Percentiles rank a stretch among this genome's conserved stretches.
phyloP scores from a whole-genome alignment of 2,888 invertebrate species.

The Brachyptera risi region DNA sequence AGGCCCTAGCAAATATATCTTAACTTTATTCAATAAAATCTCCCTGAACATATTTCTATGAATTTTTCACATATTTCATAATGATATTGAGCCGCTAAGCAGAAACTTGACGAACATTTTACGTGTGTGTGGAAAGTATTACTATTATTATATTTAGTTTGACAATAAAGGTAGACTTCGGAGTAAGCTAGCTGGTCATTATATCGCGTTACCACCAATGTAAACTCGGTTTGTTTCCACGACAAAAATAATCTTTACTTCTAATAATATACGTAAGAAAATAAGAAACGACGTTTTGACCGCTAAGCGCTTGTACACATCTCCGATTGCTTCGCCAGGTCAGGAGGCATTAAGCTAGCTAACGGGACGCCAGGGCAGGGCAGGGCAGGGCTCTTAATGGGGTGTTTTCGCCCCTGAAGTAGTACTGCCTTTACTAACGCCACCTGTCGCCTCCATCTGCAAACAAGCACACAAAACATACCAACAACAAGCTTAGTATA shows the following conservation, averaged over 20 bases:
- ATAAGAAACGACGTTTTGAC: not conserved
- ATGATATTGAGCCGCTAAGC: too few relatives aligned
- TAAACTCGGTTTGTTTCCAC: not conserved
- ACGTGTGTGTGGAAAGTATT: constrained; percentile 2
- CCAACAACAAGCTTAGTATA: constrained; percentile 8
- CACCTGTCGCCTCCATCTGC: not conserved
- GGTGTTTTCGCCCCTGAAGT: not conserved
- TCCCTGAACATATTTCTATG: too few relatives aligned
- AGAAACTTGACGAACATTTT: too few relatives aligned
- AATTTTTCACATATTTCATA: too few relatives aligned
- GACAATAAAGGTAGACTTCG: not conserved
- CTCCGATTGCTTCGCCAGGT: too few relatives aligned
- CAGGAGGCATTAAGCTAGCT: too few relatives aligned
- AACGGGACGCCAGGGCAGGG: not conserved
- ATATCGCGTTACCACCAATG: not conserved
- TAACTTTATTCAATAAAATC: too few relatives aligned
- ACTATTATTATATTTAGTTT: not conserved
- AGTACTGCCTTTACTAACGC: not conserved
- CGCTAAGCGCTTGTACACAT: constrained; percentile 10
- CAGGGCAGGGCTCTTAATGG: not conserved
- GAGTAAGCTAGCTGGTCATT: not conserved
- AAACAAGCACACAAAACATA: constrained; percentile 10
- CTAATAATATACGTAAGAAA: too few relatives aligned
- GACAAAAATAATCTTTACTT: too few relatives aligned
- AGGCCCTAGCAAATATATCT: too few relatives aligned